These are phyloP conservation scores for Venustaconcha ellipsiformis DNA, from an alignment of 1,140 invertebrate genomes.

Conservation along the genomic window DNA sequence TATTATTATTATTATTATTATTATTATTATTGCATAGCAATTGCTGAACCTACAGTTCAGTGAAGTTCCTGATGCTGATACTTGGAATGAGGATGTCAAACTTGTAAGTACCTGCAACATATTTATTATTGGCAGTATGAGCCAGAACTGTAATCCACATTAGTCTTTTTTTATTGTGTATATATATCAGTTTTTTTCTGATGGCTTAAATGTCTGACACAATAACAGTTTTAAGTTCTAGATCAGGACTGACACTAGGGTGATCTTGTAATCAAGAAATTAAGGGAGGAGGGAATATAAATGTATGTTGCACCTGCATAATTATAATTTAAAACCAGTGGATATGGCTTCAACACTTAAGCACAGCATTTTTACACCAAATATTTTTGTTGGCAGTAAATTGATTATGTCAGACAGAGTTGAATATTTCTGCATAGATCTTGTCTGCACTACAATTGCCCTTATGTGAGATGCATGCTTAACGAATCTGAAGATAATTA, in stretches of 20 bases:
- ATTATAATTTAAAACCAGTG: too few species aligned
- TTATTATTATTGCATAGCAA: slow-evolving; percentile 52
- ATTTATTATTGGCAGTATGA: background rate
- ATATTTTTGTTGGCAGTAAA: too few species aligned
- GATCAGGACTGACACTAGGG: background rate
- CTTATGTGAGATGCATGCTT: too few species aligned
- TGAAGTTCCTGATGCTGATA: slow-evolving; percentile 64
- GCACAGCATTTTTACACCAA: too few species aligned
- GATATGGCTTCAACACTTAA: too few species aligned
- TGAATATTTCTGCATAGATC: too few species aligned
- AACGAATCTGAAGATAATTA: too few species aligned
- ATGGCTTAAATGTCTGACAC: background rate
- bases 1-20: background rate
- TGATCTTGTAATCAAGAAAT: background rate
- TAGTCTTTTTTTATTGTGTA: background rate
- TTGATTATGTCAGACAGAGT: too few species aligned
- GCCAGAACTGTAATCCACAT: background rate
- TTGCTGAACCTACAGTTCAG: slow-evolving; percentile 71
- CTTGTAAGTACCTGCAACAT: slow-evolving; percentile 64
- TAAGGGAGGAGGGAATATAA: too few species aligned
- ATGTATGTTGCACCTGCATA: too few species aligned
- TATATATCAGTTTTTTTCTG: background rate
- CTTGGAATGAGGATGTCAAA: slow-evolving; percentile 73
- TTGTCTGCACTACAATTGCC: too few species aligned
- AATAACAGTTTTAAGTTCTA: background rate